Evolutionary conservation across 2,797 vertebrate species (phyloP).

Genomic region (Limosa lapponica): DNA sequence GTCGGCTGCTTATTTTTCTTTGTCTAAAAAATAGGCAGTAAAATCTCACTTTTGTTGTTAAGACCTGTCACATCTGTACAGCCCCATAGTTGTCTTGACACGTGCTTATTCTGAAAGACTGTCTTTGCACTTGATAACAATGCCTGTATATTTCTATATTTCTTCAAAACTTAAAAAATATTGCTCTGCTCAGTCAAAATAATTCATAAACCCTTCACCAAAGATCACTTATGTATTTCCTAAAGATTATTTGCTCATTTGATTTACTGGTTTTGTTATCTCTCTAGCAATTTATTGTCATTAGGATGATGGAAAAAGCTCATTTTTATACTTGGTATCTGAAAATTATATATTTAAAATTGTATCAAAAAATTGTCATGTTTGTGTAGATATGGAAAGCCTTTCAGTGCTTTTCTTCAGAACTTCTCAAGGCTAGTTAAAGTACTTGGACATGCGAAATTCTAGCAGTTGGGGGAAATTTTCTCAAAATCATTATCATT

Average conservation of each 20-base stretch:
- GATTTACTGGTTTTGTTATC: neutral
- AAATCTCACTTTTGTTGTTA: neutral
- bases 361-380: neutral
- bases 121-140: neutral
- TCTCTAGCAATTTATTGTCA: neutral
- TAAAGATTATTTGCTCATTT: conserved; percentile 4
- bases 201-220: conserved; percentile 32
- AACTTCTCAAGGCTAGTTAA: neutral
- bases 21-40: neutral
- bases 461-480: neutral
- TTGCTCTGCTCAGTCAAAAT: conserved; percentile 13
- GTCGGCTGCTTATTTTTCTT: neutral
- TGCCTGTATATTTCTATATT: neutral
- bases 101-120: neutral
- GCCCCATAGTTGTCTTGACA: neutral
- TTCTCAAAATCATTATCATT: neutral
- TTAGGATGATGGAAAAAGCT: neutral
- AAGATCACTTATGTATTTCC: conserved; percentile 1
- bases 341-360: conserved; percentile 25
- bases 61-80: neutral
- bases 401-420: neutral
- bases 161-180: neutral
- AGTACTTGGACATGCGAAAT: neutral
- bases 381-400: neutral
- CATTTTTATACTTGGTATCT: neutral